These are phyloP conservation scores for Rutpela maculata DNA, from an alignment of 2,888 invertebrate genomes.

Conservation along the genomic window DNA sequence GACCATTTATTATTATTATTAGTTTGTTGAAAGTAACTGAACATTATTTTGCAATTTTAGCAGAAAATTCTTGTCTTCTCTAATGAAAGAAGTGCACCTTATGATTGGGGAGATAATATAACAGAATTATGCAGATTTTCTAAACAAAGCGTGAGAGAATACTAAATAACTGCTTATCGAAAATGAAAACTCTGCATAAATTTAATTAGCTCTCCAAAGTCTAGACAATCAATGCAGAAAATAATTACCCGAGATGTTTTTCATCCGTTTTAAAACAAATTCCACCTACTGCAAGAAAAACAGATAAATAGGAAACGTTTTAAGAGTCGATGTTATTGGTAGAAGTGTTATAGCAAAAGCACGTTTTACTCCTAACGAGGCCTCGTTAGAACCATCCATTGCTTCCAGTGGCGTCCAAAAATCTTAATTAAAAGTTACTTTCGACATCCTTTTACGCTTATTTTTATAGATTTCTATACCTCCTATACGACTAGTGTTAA, in stretches of 20 bases:
- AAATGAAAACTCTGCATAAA: too few relatives aligned
- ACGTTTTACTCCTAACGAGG: constrained; percentile 61
- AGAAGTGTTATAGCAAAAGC: constrained; percentile 2
- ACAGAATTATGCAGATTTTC: too few relatives aligned
- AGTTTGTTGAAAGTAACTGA: too few relatives aligned
- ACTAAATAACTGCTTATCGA: too few relatives aligned
- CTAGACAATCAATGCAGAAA: background rate
- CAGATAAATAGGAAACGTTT: background rate
- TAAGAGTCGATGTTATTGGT: constrained; percentile 57
- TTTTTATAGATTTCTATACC: constrained; percentile 35
- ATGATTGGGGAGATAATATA: too few relatives aligned
- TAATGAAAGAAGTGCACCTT: too few relatives aligned
- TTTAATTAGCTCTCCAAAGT: background rate
- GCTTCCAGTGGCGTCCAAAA: constrained; percentile 52
- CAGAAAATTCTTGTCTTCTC: too few relatives aligned
- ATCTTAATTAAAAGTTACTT: constrained; percentile 44
- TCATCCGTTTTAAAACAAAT: background rate
- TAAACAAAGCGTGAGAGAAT: too few relatives aligned
- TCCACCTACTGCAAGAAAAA: background rate
- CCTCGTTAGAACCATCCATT: constrained; percentile 65
- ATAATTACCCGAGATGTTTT: background rate
- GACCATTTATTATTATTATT: too few relatives aligned
- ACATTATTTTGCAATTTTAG: too few relatives aligned
- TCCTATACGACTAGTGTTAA: constrained; percentile 12
- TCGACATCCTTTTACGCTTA: constrained; percentile 25